These are phyloP conservation scores for Nothocercus nigrocapillus DNA, from an alignment of 2,113 vertebrate species.

Conservation along the genomic window DNA sequence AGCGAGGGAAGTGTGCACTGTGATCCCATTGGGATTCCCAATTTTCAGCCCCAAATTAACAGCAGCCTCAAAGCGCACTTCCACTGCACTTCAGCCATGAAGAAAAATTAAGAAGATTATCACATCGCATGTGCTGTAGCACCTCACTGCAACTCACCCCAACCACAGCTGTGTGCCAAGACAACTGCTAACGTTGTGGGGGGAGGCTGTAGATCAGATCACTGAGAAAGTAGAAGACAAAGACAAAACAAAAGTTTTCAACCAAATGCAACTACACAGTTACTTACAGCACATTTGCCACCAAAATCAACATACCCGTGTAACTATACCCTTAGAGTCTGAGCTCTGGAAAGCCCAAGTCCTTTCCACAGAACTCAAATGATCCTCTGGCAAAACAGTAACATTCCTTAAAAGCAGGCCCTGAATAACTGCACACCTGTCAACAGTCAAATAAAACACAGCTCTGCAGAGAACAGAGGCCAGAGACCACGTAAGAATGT, in stretches of 20 bases:
- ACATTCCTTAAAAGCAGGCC: conserved; percentile 43
- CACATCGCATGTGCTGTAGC: neutral
- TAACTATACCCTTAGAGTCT: neutral
- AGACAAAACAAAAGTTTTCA: neutral
- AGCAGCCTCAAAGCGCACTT: neutral
- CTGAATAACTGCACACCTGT: conserved; percentile 60
- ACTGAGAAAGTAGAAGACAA: neutral
- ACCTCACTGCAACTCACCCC: neutral
- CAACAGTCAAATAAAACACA: conserved; percentile 45
- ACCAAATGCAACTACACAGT: neutral
- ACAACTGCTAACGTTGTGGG: neutral
- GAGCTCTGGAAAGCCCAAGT: conserved; percentile 5
- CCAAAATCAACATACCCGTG: neutral
- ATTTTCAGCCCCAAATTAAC: neutral
- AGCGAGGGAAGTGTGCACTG: neutral
- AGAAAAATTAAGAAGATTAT: neutral
- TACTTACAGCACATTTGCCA: neutral
- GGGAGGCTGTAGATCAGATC: neutral
- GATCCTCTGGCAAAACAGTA: neutral
- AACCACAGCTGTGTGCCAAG: neutral
- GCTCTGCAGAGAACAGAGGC: neutral
- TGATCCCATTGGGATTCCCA: neutral
- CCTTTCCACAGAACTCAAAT: conserved; percentile 2
- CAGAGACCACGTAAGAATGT: conserved; percentile 24
- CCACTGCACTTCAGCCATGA: neutral